Percentiles rank a stretch among this genome's conserved stretches.
Evolutionary conservation across 30 jellyfish, hydroid and myxozoan genomes (phyloP).

Genomic region (Turritopsis rubra): DNA sequence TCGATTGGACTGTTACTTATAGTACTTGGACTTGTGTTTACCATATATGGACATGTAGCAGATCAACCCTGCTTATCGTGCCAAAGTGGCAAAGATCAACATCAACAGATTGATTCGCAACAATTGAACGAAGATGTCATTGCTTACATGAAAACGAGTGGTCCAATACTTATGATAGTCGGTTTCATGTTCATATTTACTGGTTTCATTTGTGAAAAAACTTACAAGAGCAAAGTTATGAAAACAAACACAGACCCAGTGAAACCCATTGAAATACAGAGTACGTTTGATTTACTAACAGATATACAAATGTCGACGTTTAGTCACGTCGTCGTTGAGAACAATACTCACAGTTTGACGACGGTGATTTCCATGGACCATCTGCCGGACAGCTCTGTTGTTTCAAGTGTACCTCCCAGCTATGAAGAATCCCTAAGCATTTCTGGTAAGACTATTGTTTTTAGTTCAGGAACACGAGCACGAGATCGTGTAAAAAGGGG

Average conservation of each 20-base stretch:
- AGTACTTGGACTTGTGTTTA: slow-evolving; percentile 7
- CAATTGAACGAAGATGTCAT: neutral
- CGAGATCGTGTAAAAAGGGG: no score
- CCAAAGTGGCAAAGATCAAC: neutral
- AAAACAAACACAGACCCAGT: neutral
- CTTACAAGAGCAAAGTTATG: neutral
- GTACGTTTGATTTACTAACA: slow-evolving; percentile 2
- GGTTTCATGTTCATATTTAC: neutral
- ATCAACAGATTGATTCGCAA: neutral
- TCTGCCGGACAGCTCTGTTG: neutral
- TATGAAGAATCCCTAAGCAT: neutral
- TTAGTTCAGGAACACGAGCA: no score
- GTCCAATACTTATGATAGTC: neutral
- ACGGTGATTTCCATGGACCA: slow-evolving; percentile 7
- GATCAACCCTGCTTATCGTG: slow-evolving; percentile 4
- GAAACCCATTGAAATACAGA: neutral
- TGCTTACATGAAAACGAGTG: neutral
- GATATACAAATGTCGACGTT: slow-evolving; percentile 4
- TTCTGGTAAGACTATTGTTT: neutral
- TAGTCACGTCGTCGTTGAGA: neutral
- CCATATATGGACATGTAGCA: slow-evolving; percentile 14
- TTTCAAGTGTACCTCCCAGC: neutral
- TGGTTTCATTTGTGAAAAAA: neutral
- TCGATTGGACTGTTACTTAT: slow-evolving; percentile 4
- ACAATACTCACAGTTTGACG: neutral